A percentile compares a stretch with the other conserved stretches of the same genome.
phyloP scores from a whole-genome alignment of 2,797 vertebrate genomes.

The Streptopelia turtur region DNA sequence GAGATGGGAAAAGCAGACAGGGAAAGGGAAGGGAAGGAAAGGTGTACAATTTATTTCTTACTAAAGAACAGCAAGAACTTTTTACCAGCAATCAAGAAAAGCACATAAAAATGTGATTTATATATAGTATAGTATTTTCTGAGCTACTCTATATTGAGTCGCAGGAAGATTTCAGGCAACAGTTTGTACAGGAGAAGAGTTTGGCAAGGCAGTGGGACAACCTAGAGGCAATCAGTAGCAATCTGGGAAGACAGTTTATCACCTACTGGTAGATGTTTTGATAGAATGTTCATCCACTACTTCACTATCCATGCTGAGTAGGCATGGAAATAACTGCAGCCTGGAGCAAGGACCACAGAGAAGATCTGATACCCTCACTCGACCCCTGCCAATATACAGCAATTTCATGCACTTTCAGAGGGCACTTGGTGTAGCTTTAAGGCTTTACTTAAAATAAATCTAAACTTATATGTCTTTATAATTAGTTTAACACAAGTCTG shows the following conservation, averaged over 20 bases:
- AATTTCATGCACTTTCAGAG: not conserved
- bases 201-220: not conserved
- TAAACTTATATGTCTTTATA: constrained; percentile 22
- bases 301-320: not conserved
- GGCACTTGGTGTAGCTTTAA: not conserved
- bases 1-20: not conserved
- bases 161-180: not conserved
- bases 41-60: not conserved
- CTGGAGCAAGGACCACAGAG: constrained; percentile 4
- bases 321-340: not conserved
- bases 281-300: not conserved
- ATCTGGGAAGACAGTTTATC: not conserved
- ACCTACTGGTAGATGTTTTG: not conserved
- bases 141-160: not conserved
- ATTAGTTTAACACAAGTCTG: constrained; percentile 12
- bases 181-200: not conserved
- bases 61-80: not conserved
- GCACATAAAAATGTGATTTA: not conserved
- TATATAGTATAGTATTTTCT: not conserved
- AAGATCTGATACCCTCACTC: not conserved
- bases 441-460: constrained; percentile 42
- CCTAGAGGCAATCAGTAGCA: not conserved
- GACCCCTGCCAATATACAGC: not conserved
- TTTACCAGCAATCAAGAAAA: not conserved
- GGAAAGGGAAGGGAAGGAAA: not conserved